Base-by-base conservation (phyloP, 2,113 vertebrate genomes). In the Bujurquina vittata region DNA sequence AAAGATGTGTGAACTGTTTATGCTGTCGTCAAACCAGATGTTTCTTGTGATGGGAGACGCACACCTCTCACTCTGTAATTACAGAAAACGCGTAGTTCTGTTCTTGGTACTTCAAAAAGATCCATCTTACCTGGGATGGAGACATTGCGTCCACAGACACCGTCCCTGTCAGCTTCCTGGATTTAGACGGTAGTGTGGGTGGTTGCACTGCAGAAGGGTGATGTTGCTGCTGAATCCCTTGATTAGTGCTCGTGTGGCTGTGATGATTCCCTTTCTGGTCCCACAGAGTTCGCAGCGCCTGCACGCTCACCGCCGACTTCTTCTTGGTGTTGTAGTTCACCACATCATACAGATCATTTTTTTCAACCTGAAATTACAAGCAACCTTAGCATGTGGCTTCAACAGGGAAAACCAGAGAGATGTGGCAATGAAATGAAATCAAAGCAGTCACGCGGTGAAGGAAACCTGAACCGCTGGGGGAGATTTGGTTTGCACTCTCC, bases 321-420 rank as follows among this genome's bases (percentile, higher is more conserved):
- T 6, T 60, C 29, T 77, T 90, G 11, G 12, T 2, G 43, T 77
- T 3, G n/a, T 77, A 80, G 2, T 87, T 90, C 67, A 96, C 94
- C 84, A 95, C 93, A 20, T 96, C 96, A 6, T 96, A 96, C 62
- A 95, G 83, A 7, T 95, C 93, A 57, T 20, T 77, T 18, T 87
- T 12, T 18, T 88, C 81, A 3, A 75, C 89, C 95, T 96, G 90
- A 23, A 75, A 75, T 0, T 40, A 37, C 2, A 0, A 67, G 4
- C 6, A 1, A 2, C 0, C 4, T 81, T 4, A 5, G 20, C 9
- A n/a, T 11, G 46, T 49, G 46, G 46, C 40, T 46, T n/a, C 72
- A 40, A 43, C 11, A 23, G 46, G 23, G 11, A 72, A 46, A 40
- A 22, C 12, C 54, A 58, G 40, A 12, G 23, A 49, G 43, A 69